Evolutionary conservation across 1,140 invertebrate genomes (phyloP).

Genomic region (Neodiprion virginianus): DNA sequence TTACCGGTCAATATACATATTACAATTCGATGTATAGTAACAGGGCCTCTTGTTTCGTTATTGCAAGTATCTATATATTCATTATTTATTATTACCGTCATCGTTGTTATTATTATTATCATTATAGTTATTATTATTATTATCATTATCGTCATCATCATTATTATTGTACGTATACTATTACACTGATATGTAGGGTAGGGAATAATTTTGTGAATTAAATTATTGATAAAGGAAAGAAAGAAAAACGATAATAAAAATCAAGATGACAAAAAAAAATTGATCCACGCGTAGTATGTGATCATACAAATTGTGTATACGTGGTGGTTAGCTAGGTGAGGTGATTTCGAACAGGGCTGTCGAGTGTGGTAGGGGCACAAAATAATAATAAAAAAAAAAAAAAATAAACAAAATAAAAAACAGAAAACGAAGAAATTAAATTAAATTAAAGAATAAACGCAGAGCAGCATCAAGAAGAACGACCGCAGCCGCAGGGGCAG

Average conservation of each 20-base stretch:
- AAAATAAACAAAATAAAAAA: conserved; percentile 19
- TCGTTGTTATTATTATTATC: not conserved
- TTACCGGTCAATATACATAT: conserved; percentile 6
- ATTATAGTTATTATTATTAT: not conserved
- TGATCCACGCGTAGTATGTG: no score
- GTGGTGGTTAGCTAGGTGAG: not conserved
- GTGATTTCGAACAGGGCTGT: conserved; percentile 9
- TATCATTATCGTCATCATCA: conserved; percentile 8
- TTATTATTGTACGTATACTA: conserved; percentile 21
- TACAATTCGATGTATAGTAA: conserved; percentile 7
- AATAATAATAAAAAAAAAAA: conserved; percentile 14
- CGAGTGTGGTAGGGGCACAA: not conserved
- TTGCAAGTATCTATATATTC: not conserved
- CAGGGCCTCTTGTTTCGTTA: not conserved
- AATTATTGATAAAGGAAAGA: not conserved
- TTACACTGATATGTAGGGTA: not conserved
- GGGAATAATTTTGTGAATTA: not conserved
- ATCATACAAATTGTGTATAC: not conserved
- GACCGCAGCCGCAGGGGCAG: not conserved
- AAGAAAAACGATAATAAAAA: not conserved
- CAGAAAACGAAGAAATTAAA: conserved; percentile 13
- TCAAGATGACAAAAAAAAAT: not conserved
- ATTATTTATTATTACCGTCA: not conserved
- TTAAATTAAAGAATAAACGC: conserved; percentile 16
- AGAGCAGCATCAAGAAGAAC: conserved; percentile 12